A percentile compares a stretch with the other conserved stretches of the same genome.
Evolutionary conservation across 2,797 vertebrate species (phyloP).

Genomic region (Xyrichtys novacula): DNA sequence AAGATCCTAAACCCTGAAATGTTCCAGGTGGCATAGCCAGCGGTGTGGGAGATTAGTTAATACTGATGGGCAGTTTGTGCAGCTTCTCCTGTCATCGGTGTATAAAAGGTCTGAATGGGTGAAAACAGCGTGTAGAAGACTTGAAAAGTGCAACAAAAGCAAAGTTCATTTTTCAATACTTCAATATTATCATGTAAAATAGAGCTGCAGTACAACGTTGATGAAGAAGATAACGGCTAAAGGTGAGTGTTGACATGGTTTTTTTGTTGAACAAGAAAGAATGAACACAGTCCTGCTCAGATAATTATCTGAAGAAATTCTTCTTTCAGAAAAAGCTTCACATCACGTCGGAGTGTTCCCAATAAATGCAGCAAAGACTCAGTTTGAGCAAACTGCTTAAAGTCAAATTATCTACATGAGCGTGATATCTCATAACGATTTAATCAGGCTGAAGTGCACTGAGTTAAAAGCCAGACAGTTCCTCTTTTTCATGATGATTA

Average conservation of each 20-base stretch:
- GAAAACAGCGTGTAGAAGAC: too few species aligned
- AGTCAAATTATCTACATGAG: slow-evolving; percentile 4
- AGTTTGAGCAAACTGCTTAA: not conserved
- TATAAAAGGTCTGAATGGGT: too few species aligned
- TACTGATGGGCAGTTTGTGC: too few species aligned
- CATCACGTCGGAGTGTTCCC: not conserved
- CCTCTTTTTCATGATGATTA: slow-evolving; percentile 11
- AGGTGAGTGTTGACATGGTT: slow-evolving; percentile 9
- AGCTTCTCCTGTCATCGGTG: too few species aligned
- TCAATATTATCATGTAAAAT: not conserved
- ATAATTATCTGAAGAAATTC: slow-evolving; percentile 5
- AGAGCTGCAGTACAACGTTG: not conserved
- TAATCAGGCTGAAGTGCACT: slow-evolving; percentile 13
- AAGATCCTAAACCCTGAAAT: too few species aligned
- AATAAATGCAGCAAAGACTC: not conserved
- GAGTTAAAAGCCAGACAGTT: slow-evolving; percentile 9
- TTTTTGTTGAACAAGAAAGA: slow-evolving; percentile 6
- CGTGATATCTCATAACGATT: slow-evolving; percentile 2
- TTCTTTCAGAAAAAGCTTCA: not conserved
- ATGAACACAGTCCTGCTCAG: slow-evolving; percentile 2
- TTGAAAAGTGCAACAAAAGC: too few species aligned
- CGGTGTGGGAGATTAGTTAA: too few species aligned
- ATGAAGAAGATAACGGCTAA: not conserved
- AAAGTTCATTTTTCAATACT: too few species aligned
- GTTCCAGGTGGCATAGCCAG: too few species aligned